Base-by-base conservation (phyloP, 2,888 invertebrate genomes). In the Drosophila phalerata region DNA sequence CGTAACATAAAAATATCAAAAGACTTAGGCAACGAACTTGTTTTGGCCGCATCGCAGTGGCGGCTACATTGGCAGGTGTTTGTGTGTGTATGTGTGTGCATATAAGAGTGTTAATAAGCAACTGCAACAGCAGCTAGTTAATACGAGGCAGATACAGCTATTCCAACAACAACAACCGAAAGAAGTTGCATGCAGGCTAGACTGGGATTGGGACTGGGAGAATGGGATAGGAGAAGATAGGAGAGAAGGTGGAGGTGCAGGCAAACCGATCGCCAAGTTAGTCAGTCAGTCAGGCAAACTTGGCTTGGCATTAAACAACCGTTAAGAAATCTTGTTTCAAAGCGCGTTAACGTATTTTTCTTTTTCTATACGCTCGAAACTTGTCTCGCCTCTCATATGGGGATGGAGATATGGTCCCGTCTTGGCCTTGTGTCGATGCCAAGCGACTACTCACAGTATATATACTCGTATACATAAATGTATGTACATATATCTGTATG, bases 291-390 rank as follows among this genome's bases (percentile, higher is more conserved):
- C 80, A 85, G 77, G 69, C 67, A 81, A 77, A 78, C 81, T 75
- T 73, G 81, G 76, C 68, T 88, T 86, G 75, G 76, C 79, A 85
- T 83, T 77, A 87, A 88, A 90, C 73, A 81, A 90, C 90, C 89
- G 90, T 90, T 90, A 90, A 88, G 84, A 89, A 89, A 89, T 87
- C 87, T 87, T 70, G 87, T 87, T 87, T 85, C 69, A 68, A 81
- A 80, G 82, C 74, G 81, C 83, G 77, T 83, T 81, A 81, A 78
- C 71, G 63, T 66, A 57, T 71, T 65, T 57, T 69, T 58, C 45
- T 47, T 48, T 34, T 61, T 48, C 52, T 51, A 47, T 9, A 51
- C 48, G 49, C 75, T 64, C 19, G 55, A 55, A 79, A 72, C 78
- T 76, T 66, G 76, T 79, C 79, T 68, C 64, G 71, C 57, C 64